These are phyloP conservation scores for Ceratina calcarata DNA, from an alignment of 1,140 invertebrate genomes.

Conservation along the genomic window DNA sequence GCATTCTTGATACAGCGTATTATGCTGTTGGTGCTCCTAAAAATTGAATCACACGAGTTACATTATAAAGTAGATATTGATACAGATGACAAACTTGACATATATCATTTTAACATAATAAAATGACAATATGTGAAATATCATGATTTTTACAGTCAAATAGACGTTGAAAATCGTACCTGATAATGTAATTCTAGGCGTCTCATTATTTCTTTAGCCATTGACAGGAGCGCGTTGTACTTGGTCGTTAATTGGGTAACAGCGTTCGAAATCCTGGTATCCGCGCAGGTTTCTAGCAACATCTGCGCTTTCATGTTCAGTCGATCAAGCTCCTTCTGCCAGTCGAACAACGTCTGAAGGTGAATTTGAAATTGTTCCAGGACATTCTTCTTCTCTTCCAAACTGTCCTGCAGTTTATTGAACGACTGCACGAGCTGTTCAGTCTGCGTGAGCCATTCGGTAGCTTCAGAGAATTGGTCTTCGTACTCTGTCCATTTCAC, in stretches of 20 bases:
- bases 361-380: constrained; percentile 95
- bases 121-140: neutral
- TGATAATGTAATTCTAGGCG: constrained; percentile 94
- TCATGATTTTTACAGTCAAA: neutral
- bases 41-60: neutral
- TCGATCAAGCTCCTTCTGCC: constrained; percentile 94
- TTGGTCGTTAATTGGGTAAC: constrained; percentile 96
- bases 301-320: constrained; percentile 95
- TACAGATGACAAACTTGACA: neutral
- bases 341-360: constrained; percentile 94
- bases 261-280: constrained; percentile 95
- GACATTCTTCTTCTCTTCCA: constrained; percentile 93
- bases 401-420: constrained; percentile 93
- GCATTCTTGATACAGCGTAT: constrained; percentile 93
- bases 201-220: constrained; percentile 96
- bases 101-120: no score
- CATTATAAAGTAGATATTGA: no score
- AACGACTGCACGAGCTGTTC: constrained; percentile 93
- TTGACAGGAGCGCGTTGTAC: constrained; percentile 94
- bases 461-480: constrained; percentile 93
- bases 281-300: constrained; percentile 94
- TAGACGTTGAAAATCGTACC: constrained; percentile 70
- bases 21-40: constrained; percentile 93
- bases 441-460: constrained; percentile 93
- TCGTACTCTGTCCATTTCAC: constrained; percentile 98